Percentiles rank a stretch among this genome's conserved stretches.
These are phyloP conservation scores for Ophion ellenae DNA, from an alignment of 2,888 invertebrate genomes.

Conservation along the genomic window DNA sequence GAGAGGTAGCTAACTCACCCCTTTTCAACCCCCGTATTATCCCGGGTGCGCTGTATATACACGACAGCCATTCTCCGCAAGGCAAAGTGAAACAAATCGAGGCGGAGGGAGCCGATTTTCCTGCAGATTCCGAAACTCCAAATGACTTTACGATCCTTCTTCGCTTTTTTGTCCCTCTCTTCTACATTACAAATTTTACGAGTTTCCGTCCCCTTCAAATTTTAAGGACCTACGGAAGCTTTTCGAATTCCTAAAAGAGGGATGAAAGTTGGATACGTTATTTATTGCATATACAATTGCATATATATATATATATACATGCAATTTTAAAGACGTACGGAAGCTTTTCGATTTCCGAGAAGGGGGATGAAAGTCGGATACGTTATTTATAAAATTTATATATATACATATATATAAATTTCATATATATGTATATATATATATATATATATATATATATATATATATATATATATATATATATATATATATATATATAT, in stretches of 20 bases:
- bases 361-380: not conserved
- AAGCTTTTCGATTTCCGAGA: not conserved
- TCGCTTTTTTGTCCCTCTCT: not conserved
- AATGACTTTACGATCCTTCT: not conserved
- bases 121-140: not conserved
- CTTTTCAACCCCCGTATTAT: constrained; percentile 26
- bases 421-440: too few relatives aligned
- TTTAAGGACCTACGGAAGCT: not conserved
- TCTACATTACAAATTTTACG: not conserved
- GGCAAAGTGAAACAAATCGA: constrained; percentile 60
- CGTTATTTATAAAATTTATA: not conserved
- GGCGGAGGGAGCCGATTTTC: constrained; percentile 3
- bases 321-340: not conserved
- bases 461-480: too few relatives aligned
- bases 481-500: too few relatives aligned
- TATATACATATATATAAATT: too few relatives aligned
- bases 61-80: not conserved
- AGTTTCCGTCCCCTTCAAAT: not conserved
- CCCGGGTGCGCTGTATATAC: constrained; percentile 3
- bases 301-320: too few relatives aligned
- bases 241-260: not conserved
- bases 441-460: too few relatives aligned
- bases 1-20: constrained; percentile 3
- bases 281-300: too few relatives aligned
- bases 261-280: not conserved